These are phyloP conservation scores for Cardinalis cardinalis DNA, from an alignment of 2,113 vertebrate genomes.

Conservation along the genomic window DNA sequence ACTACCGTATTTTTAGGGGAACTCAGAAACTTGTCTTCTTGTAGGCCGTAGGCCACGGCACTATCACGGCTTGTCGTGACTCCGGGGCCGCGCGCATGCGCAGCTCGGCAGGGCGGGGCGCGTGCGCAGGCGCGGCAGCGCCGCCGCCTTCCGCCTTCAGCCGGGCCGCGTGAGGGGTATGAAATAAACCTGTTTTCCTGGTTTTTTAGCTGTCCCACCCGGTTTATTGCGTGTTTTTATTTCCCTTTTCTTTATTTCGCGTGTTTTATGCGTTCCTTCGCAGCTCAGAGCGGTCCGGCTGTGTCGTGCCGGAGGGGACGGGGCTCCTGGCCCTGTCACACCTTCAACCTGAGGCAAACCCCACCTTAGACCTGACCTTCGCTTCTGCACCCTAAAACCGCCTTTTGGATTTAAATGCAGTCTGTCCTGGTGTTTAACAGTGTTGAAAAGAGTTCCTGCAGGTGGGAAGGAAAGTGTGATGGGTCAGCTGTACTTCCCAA, in stretches of 20 bases:
- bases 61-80: fast-evolving
- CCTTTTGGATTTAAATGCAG: background rate
- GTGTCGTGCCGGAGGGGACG: background rate
- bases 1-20: fast-evolving
- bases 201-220: background rate
- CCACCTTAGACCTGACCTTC: no score
- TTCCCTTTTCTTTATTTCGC: no score
- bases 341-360: fast-evolving
- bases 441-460: fast-evolving
- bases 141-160: background rate
- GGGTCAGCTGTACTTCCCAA: background rate
- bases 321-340: background rate
- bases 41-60: fast-evolving
- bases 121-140: background rate
- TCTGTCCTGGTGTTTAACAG: fast-evolving
- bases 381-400: fast-evolving
- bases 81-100: background rate
- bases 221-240: fast-evolving
- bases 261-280: background rate
- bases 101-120: no score
- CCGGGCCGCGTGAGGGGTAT: background rate
- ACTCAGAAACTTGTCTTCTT: fast-evolving
- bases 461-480: background rate
- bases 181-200: background rate
- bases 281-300: background rate